Percentiles rank a stretch among this genome's conserved stretches.
Evolutionary conservation across 2,113 vertebrate genomes (phyloP).

Genomic region (Stomatorhinus ivindoensis): DNA sequence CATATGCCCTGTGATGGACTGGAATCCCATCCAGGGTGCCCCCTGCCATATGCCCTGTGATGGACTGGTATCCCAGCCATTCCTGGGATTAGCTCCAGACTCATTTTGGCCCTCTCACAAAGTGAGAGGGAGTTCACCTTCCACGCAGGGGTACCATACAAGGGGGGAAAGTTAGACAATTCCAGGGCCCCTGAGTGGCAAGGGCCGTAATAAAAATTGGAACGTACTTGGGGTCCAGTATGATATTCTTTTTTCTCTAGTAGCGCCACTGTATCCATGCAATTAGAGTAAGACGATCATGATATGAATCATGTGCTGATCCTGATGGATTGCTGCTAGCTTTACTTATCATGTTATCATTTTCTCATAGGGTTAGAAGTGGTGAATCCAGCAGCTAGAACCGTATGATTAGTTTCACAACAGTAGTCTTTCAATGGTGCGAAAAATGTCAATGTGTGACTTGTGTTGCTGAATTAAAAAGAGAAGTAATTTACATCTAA

Average conservation of each 20-base stretch:
- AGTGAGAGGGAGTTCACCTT: not conserved
- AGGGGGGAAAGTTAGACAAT: not conserved
- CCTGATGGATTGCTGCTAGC: not conserved
- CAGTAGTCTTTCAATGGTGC: not conserved
- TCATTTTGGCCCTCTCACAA: not conserved
- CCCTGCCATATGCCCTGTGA: no score
- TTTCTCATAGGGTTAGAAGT: not conserved
- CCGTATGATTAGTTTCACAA: not conserved
- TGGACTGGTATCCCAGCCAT: not conserved
- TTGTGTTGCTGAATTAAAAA: conserved; percentile 14
- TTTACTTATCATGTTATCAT: not conserved
- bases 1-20: no score
- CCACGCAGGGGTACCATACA: not conserved
- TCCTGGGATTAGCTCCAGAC: not conserved
- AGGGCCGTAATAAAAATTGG: not conserved
- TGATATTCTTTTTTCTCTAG: not conserved
- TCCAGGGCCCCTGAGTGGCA: not conserved
- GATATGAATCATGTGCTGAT: not conserved
- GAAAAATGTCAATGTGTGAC: conserved; percentile 4
- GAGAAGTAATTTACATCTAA: conserved; percentile 16
- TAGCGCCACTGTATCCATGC: not conserved
- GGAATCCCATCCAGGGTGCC: no score
- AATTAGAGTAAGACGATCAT: not conserved
- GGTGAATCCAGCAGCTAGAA: not conserved
- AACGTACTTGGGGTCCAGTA: not conserved